phyloP scores from a whole-genome alignment of 1,140 invertebrate species.

The Homarus americanus region DNA sequence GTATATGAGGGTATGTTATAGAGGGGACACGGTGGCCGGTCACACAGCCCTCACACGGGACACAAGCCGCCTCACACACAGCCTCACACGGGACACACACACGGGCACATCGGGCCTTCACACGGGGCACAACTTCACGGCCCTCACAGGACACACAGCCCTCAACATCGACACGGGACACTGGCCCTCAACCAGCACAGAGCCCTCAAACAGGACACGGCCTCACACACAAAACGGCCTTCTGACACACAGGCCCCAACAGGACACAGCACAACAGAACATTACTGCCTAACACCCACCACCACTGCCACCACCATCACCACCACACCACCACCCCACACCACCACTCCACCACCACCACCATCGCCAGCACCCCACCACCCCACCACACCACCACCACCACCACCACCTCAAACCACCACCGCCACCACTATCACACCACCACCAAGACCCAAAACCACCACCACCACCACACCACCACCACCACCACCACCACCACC shows the following conservation, averaged over 20 bases:
- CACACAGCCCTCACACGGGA: not conserved
- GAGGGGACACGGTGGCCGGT: not conserved
- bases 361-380: not conserved
- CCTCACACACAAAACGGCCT: too few species aligned
- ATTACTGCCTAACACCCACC: not conserved
- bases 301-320: not conserved
- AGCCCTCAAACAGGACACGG: too few species aligned
- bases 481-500: conserved; percentile 4
- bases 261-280: too few species aligned
- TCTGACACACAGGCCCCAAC: too few species aligned
- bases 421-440: not conserved
- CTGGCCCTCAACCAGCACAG: too few species aligned
- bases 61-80: not conserved
- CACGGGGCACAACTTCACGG: not conserved
- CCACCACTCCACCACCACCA: not conserved
- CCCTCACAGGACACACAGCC: too few species aligned
- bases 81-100: too few species aligned
- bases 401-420: not conserved
- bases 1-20: not conserved
- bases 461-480: not conserved
- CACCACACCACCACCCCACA: not conserved
- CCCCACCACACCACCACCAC: not conserved
- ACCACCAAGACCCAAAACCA: not conserved
- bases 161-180: too few species aligned
- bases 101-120: not conserved